Evolutionary conservation across 2,113 vertebrate genomes (phyloP).

Genomic region (Ammodytes marinus): DNA sequence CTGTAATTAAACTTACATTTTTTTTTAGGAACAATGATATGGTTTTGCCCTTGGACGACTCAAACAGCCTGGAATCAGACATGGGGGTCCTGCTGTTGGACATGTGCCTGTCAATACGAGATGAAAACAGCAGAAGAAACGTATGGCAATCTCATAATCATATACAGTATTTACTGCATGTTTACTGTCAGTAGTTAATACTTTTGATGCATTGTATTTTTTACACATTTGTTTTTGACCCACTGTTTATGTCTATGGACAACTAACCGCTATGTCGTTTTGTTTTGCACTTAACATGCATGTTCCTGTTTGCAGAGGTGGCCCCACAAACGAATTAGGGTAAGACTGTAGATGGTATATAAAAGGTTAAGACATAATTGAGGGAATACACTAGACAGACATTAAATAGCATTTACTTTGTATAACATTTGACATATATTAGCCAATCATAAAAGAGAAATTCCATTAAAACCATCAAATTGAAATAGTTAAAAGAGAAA

Average conservation of each 20-base stretch:
- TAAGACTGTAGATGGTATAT: slow-evolving; percentile 54
- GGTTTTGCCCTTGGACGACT: slow-evolving; percentile 90
- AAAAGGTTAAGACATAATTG: slow-evolving; percentile 17
- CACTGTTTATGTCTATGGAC: not conserved
- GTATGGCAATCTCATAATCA: slow-evolving; percentile 55
- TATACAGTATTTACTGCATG: slow-evolving; percentile 24
- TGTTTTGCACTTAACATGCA: slow-evolving; percentile 77
- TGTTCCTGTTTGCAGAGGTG: slow-evolving; percentile 75
- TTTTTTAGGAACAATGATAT: slow-evolving; percentile 85
- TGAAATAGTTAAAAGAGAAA: not conserved
- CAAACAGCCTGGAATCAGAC: slow-evolving; percentile 95
- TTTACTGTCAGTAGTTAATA: not conserved
- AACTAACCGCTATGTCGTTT: slow-evolving; percentile 72
- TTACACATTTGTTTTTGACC: not conserved
- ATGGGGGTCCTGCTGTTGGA: slow-evolving; percentile 94
- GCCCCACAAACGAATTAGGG: slow-evolving; percentile 74
- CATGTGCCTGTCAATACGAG: slow-evolving; percentile 87
- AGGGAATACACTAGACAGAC: slow-evolving; percentile 25
- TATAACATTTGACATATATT: not conserved
- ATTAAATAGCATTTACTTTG: not conserved
- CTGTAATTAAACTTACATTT: not conserved
- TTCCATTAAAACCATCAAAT: not conserved
- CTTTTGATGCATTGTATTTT: slow-evolving; percentile 2
- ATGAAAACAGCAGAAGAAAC: slow-evolving; percentile 86
- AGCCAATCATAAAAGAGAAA: slow-evolving; percentile 14